Conservation (phyloP, 2,888 invertebrate genomes). For the Magallana nippona region DNA sequence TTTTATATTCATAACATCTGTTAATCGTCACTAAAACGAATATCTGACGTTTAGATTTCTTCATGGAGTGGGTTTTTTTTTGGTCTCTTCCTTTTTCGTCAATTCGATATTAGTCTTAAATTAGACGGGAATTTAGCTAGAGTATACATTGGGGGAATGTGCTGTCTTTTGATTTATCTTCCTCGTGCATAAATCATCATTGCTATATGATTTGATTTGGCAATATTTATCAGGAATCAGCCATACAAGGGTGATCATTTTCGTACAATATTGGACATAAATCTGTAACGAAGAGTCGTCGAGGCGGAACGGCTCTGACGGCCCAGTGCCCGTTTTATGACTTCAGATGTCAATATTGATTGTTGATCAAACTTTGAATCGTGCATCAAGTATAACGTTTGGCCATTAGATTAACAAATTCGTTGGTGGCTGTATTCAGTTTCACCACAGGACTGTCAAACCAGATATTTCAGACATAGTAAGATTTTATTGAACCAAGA, state of each 20-base stretch:
- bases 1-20: too few species aligned
- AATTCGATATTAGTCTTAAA: too few species aligned
- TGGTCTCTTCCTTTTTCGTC: too few species aligned
- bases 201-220: not conserved
- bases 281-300: not conserved
- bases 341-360: not conserved
- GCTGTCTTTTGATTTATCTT: too few species aligned
- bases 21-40: too few species aligned
- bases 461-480: too few species aligned
- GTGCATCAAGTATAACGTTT: not conserved
- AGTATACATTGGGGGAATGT: too few species aligned
- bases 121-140: too few species aligned
- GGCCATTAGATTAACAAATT: not conserved
- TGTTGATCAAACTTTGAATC: not conserved
- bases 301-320: slow-evolving; percentile 1
- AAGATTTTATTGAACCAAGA: too few species aligned
- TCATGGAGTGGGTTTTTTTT: too few species aligned
- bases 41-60: too few species aligned
- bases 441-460: not conserved
- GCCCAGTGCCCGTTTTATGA: not conserved
- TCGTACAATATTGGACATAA: slow-evolving; percentile 20
- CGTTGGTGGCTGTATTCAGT: not conserved
- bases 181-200: slow-evolving; percentile 15
- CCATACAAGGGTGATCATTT: slow-evolving; percentile 23
- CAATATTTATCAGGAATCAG: slow-evolving; percentile 16